Evolutionary conservation across 2,797 vertebrate species (phyloP).

Genomic region (Furcifer pardalis): DNA sequence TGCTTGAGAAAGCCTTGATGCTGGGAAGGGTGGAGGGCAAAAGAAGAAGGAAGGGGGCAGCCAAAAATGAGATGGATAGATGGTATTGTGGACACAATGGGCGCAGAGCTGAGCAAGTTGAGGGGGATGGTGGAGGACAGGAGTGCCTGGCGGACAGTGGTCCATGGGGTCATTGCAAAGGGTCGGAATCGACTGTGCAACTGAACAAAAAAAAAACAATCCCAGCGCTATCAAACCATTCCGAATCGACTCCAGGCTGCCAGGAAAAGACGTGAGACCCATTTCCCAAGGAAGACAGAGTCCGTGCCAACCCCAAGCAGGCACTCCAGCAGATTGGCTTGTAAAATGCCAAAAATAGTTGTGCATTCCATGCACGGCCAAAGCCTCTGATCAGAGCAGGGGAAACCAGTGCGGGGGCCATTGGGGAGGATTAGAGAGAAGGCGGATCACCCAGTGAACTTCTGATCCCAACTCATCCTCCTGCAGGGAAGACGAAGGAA

Average conservation of each 20-base stretch:
- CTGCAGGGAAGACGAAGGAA: neutral
- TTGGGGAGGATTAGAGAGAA: neutral
- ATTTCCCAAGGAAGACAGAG: neutral
- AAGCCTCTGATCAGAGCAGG: neutral
- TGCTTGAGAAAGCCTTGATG: too few relatives aligned
- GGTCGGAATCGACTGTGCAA: too few relatives aligned
- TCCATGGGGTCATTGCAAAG: too few relatives aligned
- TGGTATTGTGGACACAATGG: too few relatives aligned
- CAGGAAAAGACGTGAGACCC: neutral
- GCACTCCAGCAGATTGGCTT: neutral
- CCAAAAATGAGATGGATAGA: too few relatives aligned
- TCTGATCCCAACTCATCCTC: neutral
- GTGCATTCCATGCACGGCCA: fast-evolving
- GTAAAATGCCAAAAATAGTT: neutral
- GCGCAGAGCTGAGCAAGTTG: too few relatives aligned
- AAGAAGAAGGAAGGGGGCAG: too few relatives aligned
- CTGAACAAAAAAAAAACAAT: too few relatives aligned
- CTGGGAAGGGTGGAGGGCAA: too few relatives aligned
- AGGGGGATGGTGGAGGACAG: too few relatives aligned
- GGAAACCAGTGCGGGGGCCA: neutral
- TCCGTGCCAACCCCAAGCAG: neutral
- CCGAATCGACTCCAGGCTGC: neutral
- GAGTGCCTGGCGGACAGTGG: too few relatives aligned
- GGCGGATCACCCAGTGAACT: neutral
- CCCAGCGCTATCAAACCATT: neutral